Base-by-base conservation (phyloP, 2,888 invertebrate genomes). In the Adelphocoris suturalis region DNA sequence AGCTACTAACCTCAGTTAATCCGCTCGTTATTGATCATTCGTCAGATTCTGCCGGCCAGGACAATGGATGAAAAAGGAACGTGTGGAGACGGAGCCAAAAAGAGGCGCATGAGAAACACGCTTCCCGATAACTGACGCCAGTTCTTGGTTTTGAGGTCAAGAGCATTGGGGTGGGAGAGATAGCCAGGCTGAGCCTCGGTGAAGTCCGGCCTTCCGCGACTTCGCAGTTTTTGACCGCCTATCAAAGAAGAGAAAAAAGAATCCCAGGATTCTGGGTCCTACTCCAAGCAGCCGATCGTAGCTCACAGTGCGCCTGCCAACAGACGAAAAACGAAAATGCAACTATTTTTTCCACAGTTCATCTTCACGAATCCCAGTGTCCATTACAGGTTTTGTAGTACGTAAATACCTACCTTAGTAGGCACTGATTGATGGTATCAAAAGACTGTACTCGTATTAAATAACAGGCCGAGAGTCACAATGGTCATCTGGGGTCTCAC, bases 141-240 rank as follows among this genome's bases (percentile, higher is more conserved):
- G 68, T 23, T 23, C 68, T 68, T 68, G 11, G 68, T 68, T 68
- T 68, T 68, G 68, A 68, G 68, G 68, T 68, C 68, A 68, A 68
- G 68, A 68, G 12, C 68, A 68, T 0, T 1, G 68, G 68, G 68
- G 68, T 68, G 68, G 68, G 68, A 68, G 68, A 23, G 16, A 16
- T 14, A 14, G 52, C 52, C 14, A 68, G 57, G 19, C 23, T 9
- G n/a, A n/a, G 23, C 68, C 23, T 68, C 12, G 68, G 23, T 68
- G 12, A 68, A 68, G 68, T 68, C 68, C 68, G 23, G 68, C 68
- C 68, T 68, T 19, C 23, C 68, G 68, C 68, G 57, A 16, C 57
- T n/a, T 57, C n/a, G 57, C 57, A 23, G 23, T 68, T 68, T 68
- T 68, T 13, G 68, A 9, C 23, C 68, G 68, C 16, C 5, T 37